Evolutionary conservation across 2,113 vertebrate genomes (phyloP).

Genomic region (Nesoenas mayeri): DNA sequence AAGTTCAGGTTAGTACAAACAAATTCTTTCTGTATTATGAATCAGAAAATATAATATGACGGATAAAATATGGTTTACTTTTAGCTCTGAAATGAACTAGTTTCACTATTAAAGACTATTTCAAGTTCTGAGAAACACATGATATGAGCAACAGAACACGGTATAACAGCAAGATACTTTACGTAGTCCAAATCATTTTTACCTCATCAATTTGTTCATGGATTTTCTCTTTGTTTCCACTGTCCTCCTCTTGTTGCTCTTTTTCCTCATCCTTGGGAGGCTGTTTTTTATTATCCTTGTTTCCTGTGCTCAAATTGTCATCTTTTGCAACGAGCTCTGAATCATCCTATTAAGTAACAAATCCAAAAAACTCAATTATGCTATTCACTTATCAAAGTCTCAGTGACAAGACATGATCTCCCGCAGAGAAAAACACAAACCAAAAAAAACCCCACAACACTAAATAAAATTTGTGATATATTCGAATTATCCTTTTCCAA

Average conservation of each 20-base stretch:
- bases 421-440: background rate
- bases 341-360: constrained; percentile 78
- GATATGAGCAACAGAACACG: background rate
- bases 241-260: constrained; percentile 59
- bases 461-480: background rate
- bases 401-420: background rate
- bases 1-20: background rate
- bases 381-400: background rate
- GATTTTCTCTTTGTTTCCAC: constrained; percentile 82
- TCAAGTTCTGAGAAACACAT: background rate
- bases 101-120: background rate
- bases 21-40: background rate
- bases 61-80: background rate
- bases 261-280: constrained; percentile 75
- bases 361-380: background rate
- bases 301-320: constrained; percentile 82
- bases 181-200: background rate
- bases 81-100: background rate
- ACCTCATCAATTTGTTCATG: constrained; percentile 95
- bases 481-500: background rate
- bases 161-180: background rate
- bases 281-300: constrained; percentile 83
- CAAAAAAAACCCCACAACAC: background rate
- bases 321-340: constrained; percentile 94
- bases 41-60: background rate